Evolutionary conservation across 1,140 invertebrate genomes (phyloP), one percentile per base, ranked within the genome.

Genomic region (Monochamus saltuarius): DNA sequence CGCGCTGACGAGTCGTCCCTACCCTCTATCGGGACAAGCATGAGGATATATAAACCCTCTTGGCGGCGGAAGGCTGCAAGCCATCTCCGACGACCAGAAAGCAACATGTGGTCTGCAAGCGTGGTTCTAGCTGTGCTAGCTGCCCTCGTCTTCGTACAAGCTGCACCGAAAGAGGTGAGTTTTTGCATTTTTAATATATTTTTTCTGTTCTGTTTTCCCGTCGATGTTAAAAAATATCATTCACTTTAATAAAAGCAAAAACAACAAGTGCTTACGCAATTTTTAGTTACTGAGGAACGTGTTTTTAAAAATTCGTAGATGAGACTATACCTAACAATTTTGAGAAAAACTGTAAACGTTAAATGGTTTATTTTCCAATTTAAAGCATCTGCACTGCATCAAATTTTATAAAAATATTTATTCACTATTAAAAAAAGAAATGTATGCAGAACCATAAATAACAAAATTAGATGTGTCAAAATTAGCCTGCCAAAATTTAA

Each of bases 91-190:
- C 17, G 11, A 19, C 29, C 17, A 17, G 11, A 29, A 29, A 16
- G 29, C 29, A 19, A 47, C 22, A 29, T 47, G 45, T 47, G 45
- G 45, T 47, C 45, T 11, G 45, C 19, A 7, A 47, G 17, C n/a
- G 45, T 47, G 45, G 17, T 47, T 19, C 45, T 47, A 17, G 45
- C 45, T 10, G 45, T 47, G 17, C 29, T 47, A 17, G 45, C 45
- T 16, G 45, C 17, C 11, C 17, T 47, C 19, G 45, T 19, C 29
- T 17, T 47, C 13, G 45, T 47, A 16, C 45, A 47, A 6, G 10
- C 17, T 19, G 45, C 45, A 47, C 45, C 45, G 29, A n/a, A 47
- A 47, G 45, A 47, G 29, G 45, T 47, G 17, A 47, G 45, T 47
- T 19, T 10, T 43, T 9, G 7, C 9, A 1, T 2, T 8, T 16